Percentiles rank a stretch among this genome's conserved stretches.
Evolutionary conservation across 2,797 vertebrate genomes (phyloP).

Genomic region (Denticeps clupeoides): DNA sequence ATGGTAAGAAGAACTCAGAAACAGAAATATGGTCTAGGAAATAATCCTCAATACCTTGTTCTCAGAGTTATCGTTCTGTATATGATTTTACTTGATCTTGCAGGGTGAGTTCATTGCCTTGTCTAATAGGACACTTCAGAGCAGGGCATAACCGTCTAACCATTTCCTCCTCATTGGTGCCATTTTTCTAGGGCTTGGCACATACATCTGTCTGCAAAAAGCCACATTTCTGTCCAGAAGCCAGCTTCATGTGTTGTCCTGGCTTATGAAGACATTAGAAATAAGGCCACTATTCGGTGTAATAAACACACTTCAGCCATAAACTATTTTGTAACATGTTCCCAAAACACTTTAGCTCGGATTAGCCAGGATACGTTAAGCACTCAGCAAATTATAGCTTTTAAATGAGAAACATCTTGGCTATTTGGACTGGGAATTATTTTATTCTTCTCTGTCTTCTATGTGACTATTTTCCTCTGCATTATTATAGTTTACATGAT

Average conservation of each 20-base stretch:
- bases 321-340: neutral
- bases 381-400: conserved; percentile 13
- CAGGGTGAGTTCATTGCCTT: too few relatives aligned
- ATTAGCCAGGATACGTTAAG: conserved; percentile 11
- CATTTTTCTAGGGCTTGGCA: conserved; percentile 17
- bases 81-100: too few relatives aligned
- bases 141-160: neutral
- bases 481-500: too few relatives aligned
- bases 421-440: conserved; percentile 17
- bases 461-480: too few relatives aligned
- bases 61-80: too few relatives aligned
- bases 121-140: neutral
- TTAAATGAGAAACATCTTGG: conserved; percentile 35
- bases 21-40: too few relatives aligned
- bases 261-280: conserved; percentile 21
- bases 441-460: conserved; percentile 28
- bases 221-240: conserved; percentile 2
- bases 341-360: conserved; percentile 14
- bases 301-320: neutral
- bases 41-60: too few relatives aligned
- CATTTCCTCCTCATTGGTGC: conserved; percentile 15
- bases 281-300: conserved; percentile 9
- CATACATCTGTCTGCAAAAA: conserved; percentile 3
- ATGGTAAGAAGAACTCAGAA: too few relatives aligned
- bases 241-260: neutral